Conservation (phyloP, 2,113 vertebrate species). For the Lasiurus cinereus region DNA sequence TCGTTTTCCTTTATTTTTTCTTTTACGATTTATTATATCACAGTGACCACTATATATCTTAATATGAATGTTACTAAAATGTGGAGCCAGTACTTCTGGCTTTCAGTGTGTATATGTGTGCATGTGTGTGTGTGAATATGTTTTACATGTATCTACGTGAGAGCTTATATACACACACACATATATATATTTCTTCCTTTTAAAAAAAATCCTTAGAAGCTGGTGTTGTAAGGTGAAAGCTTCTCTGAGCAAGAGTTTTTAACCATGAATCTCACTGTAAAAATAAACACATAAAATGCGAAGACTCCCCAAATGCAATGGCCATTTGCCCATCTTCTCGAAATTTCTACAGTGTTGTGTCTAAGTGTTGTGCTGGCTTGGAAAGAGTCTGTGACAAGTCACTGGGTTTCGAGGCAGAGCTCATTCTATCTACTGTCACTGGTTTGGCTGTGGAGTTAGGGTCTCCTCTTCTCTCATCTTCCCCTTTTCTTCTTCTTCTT, state of each 20-base stretch:
- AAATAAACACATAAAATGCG: constrained; percentile 74
- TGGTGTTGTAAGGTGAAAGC: constrained; percentile 91
- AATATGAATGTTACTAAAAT: constrained; percentile 85
- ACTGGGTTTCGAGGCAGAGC: constrained; percentile 85
- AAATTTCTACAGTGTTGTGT: constrained; percentile 99
- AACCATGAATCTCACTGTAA: constrained; percentile 86
- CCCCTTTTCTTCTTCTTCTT: constrained; percentile 94
- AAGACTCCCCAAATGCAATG: constrained; percentile 77
- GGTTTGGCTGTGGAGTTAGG: constrained; percentile 82
- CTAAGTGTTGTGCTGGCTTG: constrained; percentile 98
- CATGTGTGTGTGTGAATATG: constrained; percentile 49
- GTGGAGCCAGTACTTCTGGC: constrained; percentile 83
- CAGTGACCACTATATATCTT: constrained; percentile 88
- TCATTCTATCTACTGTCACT: constrained; percentile 85
- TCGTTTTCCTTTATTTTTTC: constrained; percentile 68
- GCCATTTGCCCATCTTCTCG: constrained; percentile 92
- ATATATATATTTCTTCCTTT: constrained; percentile 72
- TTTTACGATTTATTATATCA: constrained; percentile 88
- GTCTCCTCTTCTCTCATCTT: constrained; percentile 85
- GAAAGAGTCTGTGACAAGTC: constrained; percentile 90
- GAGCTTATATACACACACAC: constrained; percentile 72
- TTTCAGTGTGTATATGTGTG: constrained; percentile 81
- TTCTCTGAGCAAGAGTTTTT: constrained; percentile 87
- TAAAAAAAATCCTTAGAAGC: constrained; percentile 90
- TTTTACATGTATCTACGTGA: constrained; percentile 69